Base-by-base conservation (phyloP, 2,888 invertebrate genomes). In the Atethmia centrago region DNA sequence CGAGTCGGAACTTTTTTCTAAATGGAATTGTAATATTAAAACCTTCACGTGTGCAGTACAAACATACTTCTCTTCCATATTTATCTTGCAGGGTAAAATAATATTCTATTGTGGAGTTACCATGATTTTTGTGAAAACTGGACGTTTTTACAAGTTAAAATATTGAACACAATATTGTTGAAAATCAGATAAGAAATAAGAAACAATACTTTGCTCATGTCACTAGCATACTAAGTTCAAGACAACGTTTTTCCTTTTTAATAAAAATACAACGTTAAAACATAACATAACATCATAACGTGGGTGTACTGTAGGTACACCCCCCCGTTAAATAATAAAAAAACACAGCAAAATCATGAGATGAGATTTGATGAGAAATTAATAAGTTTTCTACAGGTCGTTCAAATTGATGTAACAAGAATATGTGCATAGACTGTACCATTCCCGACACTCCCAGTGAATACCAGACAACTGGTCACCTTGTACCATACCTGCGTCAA, bases 31-130 rank as follows among this genome's bases (percentile, higher is more conserved):
- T 3, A 16, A 67, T 64, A 64, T 76, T 40, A 68, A 69, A 65
- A 40, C 69, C 45, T 14, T 25, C 25, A 40, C 64, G 51, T 75
- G 81, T 65, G 76, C 81, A 65, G 45, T 14, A 47, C 64, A 68
- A 79, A 76, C 76, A 75, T 42, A 51, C 47, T 16, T 36, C 42
- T 45, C 42, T 28, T 25, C 40, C 16, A 49, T 78, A 36, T 75
- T 75, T 80, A 58, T 56, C 45, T 64, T 55, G 12, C 36, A 61
- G 3, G 3, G 42, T 42, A 14, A 51, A 45, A 40, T 76, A 61
- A 65, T 55, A 61, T 61, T 65, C 5, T 62, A 3, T 8, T 21
- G 25, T 40, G 21, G 45, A 9, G 36, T 36, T 16, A 25, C 55
- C 56, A 76, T 25, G 14, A 16, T 56, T 56, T 28, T 58, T 31